A percentile compares a stretch with the other conserved stretches of the same genome.
Conservation (phyloP, 2,888 invertebrate species). For the Cephus spinipes region DNA sequence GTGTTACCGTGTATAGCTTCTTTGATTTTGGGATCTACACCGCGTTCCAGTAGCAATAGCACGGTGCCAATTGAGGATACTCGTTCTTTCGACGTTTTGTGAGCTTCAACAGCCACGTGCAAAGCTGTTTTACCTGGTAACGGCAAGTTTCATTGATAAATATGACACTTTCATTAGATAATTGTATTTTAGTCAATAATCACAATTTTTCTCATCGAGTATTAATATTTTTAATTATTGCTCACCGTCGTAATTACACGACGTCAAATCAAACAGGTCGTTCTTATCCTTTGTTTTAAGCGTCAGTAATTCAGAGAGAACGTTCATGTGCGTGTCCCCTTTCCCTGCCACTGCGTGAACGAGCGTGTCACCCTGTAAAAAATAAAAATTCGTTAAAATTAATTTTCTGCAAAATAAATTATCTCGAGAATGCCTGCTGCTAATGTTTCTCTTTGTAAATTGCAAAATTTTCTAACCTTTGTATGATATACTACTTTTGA, state of each 20-base stretch:
- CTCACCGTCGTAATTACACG: constrained; percentile 55
- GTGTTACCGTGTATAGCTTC: constrained; percentile 49
- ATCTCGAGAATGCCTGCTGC: not conserved
- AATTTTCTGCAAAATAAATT: not conserved
- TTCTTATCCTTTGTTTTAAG: constrained; percentile 48
- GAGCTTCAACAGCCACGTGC: constrained; percentile 54
- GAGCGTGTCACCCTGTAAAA: constrained; percentile 51
- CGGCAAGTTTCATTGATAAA: not conserved
- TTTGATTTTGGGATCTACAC: constrained; percentile 42
- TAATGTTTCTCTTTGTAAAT: not conserved
- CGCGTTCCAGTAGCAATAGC: constrained; percentile 47
- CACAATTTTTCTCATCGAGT: not conserved
- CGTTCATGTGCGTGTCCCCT: constrained; percentile 50
- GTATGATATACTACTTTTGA: constrained; percentile 46
- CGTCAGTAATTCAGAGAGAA: constrained; percentile 50
- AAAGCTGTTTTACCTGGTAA: constrained; percentile 54
- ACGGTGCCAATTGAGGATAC: constrained; percentile 35
- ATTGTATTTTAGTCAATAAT: not conserved
- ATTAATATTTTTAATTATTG: not conserved
- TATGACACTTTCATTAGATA: not conserved
- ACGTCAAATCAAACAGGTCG: constrained; percentile 51
- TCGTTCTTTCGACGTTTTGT: constrained; percentile 33
- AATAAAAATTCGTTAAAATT: not conserved
- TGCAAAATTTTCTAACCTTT: constrained; percentile 34
- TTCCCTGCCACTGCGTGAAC: constrained; percentile 50